Evolutionary conservation across 2,888 invertebrate species (phyloP), one percentile per base, ranked within the genome.

Genomic region (Caenorhabditis sp.): DNA sequence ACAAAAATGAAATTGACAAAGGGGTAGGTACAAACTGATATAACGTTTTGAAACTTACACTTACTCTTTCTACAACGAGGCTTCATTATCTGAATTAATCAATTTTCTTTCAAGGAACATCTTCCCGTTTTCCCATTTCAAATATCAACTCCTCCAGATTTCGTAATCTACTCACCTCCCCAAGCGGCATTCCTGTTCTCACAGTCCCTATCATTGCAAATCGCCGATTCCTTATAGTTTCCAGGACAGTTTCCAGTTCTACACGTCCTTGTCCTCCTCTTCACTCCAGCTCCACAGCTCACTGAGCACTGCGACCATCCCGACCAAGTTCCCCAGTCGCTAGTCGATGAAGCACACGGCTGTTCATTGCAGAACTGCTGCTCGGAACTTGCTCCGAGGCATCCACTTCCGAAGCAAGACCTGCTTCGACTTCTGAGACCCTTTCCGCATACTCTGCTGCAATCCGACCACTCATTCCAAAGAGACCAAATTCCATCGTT

Each of bases 301-400:
- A 88, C 89, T 8, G 85, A 85, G 67, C 90, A 90, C 35, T 82
- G 76, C 1, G 80, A 82, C 87, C 85, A 87, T 2, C 40, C 68
- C 5, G 83, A 82, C 87, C 86, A 88, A 1, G 40, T 60, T 51
- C 85, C 80, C 88, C 87, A 88, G 22, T 86, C 85, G 9, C 78
- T 83, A 35, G 60, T 81, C 13, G 83, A 67, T 13, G 81, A 26
- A 15, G 85, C 86, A 56, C 90, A 90, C 0, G 85, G 68, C 58
- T 90, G 88, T 76, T 90, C 89, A 61, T 91, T 91, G 79, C 91
- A 91, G 83, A 87, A 89, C 61, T 84, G 85, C 77, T 91, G 90
- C 69, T 91, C 91, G 18, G 85, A 82, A 60, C 86, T 81, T 2
- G 85, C 68, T 1, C 91, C 91, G 15, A 86, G 47, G 68, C 91